These are phyloP conservation scores for Melinaea marsaeus DNA, from an alignment of 2,888 invertebrate species.

Conservation along the genomic window DNA sequence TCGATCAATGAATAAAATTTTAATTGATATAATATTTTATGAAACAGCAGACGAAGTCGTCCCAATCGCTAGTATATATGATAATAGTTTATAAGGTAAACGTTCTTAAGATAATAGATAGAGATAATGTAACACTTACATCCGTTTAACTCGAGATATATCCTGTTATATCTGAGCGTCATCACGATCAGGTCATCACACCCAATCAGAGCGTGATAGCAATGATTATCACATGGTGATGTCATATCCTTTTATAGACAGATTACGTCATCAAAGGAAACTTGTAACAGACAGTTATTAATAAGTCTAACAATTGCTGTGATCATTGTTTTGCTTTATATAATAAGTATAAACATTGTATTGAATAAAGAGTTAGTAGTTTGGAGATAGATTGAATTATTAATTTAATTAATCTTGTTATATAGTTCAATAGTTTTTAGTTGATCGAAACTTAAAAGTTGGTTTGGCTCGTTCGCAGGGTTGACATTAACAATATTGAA, in stretches of 20 bases:
- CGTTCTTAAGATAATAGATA: too few relatives aligned
- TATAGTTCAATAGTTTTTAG: too few relatives aligned
- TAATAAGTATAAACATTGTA: conserved; percentile 4
- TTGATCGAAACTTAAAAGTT: too few relatives aligned
- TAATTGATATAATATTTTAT: too few relatives aligned
- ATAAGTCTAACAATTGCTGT: conserved; percentile 11
- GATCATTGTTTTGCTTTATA: conserved; percentile 1
- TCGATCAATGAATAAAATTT: too few relatives aligned
- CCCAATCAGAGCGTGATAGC: conserved; percentile 41
- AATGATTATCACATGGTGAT: conserved; percentile 37
- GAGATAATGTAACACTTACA: not conserved
- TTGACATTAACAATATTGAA: too few relatives aligned
- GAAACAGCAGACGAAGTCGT: too few relatives aligned
- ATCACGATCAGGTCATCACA: conserved; percentile 37
- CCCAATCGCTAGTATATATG: too few relatives aligned
- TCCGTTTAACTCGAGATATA: conserved; percentile 1
- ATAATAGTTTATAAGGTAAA: too few relatives aligned
- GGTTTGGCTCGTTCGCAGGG: too few relatives aligned
- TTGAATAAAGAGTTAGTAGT: not conserved
- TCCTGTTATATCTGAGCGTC: conserved; percentile 3
- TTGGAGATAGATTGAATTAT: too few relatives aligned
- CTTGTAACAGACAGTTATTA: conserved; percentile 36
- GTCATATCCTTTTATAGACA: conserved; percentile 42
- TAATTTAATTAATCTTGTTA: too few relatives aligned
- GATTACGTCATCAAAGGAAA: conserved; percentile 53